Conservation (phyloP, 2,888 invertebrate species). For the Trachelus stipa region DNA sequence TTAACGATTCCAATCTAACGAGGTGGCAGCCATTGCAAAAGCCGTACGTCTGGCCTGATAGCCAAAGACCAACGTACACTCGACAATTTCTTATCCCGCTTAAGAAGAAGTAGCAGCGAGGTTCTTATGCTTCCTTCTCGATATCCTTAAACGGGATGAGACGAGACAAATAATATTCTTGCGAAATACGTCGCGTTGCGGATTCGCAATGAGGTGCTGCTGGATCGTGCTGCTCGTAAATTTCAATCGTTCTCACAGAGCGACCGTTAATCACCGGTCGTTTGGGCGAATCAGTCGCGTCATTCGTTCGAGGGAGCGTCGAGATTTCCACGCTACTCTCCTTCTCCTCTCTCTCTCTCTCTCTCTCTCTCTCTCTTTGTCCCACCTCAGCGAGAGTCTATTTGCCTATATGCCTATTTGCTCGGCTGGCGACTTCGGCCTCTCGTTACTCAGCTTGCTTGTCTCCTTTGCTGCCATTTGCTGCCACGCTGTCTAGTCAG, state of each 20-base stretch:
- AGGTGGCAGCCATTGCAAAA: background rate
- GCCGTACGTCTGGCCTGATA: background rate
- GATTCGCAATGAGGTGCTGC: background rate
- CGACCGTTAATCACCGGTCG: conserved; percentile 40
- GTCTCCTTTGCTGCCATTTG: conserved; percentile 8
- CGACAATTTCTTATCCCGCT: background rate
- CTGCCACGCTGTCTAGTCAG: conserved; percentile 36
- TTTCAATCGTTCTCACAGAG: conserved; percentile 42
- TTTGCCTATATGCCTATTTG: background rate
- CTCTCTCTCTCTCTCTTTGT: background rate
- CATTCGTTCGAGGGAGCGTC: conserved; percentile 15
- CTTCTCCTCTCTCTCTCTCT: background rate
- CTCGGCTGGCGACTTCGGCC: background rate
- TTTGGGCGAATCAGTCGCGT: conserved; percentile 12
- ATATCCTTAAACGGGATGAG: background rate
- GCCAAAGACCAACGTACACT: background rate
- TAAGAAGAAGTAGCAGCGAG: background rate
- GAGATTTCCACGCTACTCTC: conserved; percentile 25
- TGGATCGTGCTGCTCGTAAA: conserved; percentile 36
- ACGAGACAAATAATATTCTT: background rate
- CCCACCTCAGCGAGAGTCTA: conserved; percentile 4
- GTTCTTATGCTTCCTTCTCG: background rate
- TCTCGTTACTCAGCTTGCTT: background rate
- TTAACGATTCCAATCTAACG: background rate
- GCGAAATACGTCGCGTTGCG: background rate